These are phyloP conservation scores for Hypena proboscidalis DNA, from an alignment of 2,888 invertebrate genomes.

Conservation along the genomic window DNA sequence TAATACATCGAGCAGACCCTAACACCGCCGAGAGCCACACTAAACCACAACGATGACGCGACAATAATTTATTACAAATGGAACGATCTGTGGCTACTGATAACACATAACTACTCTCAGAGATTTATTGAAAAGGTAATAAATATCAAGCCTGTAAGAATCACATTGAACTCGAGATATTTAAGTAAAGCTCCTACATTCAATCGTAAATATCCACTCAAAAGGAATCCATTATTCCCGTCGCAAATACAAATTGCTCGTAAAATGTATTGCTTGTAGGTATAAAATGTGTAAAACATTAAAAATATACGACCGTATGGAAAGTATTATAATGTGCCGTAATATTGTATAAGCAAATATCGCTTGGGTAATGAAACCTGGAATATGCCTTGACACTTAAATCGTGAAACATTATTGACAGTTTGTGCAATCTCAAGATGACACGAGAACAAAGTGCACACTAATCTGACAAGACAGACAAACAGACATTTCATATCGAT, in stretches of 20 bases:
- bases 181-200: conserved; percentile 25
- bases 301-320: conserved; percentile 26
- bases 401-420: too few relatives aligned
- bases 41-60: conserved; percentile 2
- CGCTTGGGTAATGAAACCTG: conserved; percentile 22
- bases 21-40: conserved; percentile 35
- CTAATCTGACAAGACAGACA: conserved; percentile 31
- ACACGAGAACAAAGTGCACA: conserved; percentile 16
- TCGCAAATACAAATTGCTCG: conserved; percentile 22
- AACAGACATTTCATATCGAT: conserved; percentile 29
- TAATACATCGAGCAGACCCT: conserved; percentile 44
- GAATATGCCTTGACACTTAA: conserved; percentile 16
- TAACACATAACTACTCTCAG: conserved; percentile 7
- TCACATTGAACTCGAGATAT: conserved; percentile 31
- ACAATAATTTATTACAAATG: conserved; percentile 8
- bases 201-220: conserved; percentile 30
- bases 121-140: conserved; percentile 30
- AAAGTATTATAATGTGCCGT: too few relatives aligned
- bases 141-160: conserved; percentile 25
- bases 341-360: too few relatives aligned
- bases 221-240: conserved; percentile 28
- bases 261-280: conserved; percentile 36
- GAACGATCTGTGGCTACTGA: conserved; percentile 15
- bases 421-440: conserved; percentile 10
- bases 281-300: conserved; percentile 32